Base-by-base conservation (phyloP, 2,888 invertebrate species). In the Chaetogeoica ovagalla region DNA sequence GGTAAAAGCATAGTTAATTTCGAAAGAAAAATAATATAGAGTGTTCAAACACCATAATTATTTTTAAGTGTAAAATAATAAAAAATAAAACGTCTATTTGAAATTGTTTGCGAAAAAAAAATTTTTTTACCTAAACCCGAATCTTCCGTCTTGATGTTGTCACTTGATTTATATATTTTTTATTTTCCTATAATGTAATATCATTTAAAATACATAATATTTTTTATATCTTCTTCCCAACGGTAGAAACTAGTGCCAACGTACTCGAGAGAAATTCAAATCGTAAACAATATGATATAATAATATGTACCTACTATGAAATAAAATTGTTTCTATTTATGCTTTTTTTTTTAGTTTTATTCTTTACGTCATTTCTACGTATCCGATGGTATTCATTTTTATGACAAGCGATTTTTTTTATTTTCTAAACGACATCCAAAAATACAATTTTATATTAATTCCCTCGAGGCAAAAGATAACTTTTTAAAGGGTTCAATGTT, bases 371-470 rank as follows among this genome's bases (percentile, higher is more conserved):
- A 59, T 68, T 59, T 23, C n/a, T 30, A 48, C 75, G 7, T 66
- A 75, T 75, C 23, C 43, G 55, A 68, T 76, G 68, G 57, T 23
- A 59, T 76, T 68, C 15, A 30, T 68, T 76, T 76, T 76, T 76
- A 76, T 68, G 75, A 59, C 48, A 68, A 4, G 57, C 57, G 75
- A 75, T 66, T 23, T 9, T 15, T 9, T 19, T 43, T 76, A 43
- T 59, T 76, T 65, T 55, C 66, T 19, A 75, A 75, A 75, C 19
- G 48, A 76, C 57, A 30, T 76, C n/a, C 68, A 19, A 55, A 74
- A 65, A 74, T 76, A 68, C 66, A 59, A 59, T 76, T 68, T 76
- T 76, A n/a, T 57, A n/a, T 76, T 76, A 76, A 76, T 76, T 76
- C 75, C 68, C 75, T 48, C 17, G 75, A 76, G 75, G 7, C 66